These are phyloP conservation scores for Cirrhinus mrigala DNA, from an alignment of 2,797 vertebrate genomes.

Conservation along the genomic window DNA sequence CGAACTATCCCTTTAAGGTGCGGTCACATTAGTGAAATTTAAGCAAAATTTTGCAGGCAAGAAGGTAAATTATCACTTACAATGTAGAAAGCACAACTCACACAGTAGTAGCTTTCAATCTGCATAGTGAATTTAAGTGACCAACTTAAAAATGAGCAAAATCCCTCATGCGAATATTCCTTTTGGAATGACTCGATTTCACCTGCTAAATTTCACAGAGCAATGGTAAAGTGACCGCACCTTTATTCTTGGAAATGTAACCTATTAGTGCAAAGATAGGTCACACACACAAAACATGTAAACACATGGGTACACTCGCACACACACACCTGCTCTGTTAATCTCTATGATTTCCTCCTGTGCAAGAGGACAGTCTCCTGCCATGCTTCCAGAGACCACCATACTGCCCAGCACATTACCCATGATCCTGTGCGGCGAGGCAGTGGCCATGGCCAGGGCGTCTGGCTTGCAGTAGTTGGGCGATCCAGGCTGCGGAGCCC, in stretches of 20 bases:
- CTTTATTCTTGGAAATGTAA: constrained; percentile 5
- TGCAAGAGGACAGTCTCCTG: constrained; percentile 88
- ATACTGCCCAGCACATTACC: constrained; percentile 96
- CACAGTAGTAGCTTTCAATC: neutral
- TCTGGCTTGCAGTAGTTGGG: constrained; percentile 99
- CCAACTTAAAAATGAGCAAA: neutral
- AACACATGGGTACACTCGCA: constrained; percentile 28
- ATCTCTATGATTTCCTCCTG: constrained; percentile 97
- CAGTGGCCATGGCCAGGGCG: constrained; percentile 95
- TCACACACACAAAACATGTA: constrained; percentile 30
- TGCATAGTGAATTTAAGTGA: neutral
- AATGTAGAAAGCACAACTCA: neutral
- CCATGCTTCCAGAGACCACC: constrained; percentile 96
- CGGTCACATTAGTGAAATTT: neutral
- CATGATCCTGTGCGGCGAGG: constrained; percentile 96
- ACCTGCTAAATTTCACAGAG: neutral
- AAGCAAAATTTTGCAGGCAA: neutral
- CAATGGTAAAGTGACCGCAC: neutral
- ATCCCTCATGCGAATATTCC: neutral
- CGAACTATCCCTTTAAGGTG: neutral
- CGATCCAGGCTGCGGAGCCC: constrained; percentile 96
- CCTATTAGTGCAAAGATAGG: neutral
- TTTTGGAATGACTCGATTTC: neutral
- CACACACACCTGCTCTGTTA: constrained; percentile 85
- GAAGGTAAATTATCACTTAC: neutral